These are phyloP conservation scores for Rotaria sp. DNA, from an alignment of 2,888 invertebrate species.

Conservation along the genomic window DNA sequence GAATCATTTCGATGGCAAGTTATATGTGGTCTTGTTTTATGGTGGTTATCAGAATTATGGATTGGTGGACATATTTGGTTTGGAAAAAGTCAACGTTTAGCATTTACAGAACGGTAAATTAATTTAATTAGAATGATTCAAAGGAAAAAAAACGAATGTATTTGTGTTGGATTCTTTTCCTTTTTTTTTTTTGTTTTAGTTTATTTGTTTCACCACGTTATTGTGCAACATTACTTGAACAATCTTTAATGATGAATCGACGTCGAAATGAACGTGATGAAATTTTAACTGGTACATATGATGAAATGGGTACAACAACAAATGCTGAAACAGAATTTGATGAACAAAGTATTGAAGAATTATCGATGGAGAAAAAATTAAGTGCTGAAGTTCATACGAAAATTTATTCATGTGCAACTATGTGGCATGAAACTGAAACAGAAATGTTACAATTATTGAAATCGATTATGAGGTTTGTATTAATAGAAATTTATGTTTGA, in stretches of 20 bases:
- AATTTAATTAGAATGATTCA: neutral
- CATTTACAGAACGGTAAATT: slow-evolving; percentile 48
- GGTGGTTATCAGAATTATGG: slow-evolving; percentile 49
- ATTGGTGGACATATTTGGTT: slow-evolving; percentile 51
- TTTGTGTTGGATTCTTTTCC: no score
- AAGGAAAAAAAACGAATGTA: neutral
- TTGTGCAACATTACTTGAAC: slow-evolving; percentile 79
- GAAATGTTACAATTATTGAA: slow-evolving; percentile 53
- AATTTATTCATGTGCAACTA: slow-evolving; percentile 53
- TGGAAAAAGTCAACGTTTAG: slow-evolving; percentile 48
- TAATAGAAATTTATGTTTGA: no score
- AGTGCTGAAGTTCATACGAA: slow-evolving; percentile 43
- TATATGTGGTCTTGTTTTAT: slow-evolving; percentile 45
- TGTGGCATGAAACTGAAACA: slow-evolving; percentile 53
- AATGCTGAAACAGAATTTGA: slow-evolving; percentile 34
- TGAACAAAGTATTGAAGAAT: slow-evolving; percentile 34
- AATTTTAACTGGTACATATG: neutral
- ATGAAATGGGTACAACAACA: no score
- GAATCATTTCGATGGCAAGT: slow-evolving; percentile 42
- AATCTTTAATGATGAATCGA: slow-evolving; percentile 84
- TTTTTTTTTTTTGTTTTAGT: neutral
- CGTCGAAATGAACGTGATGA: slow-evolving; percentile 71
- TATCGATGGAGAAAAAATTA: slow-evolving; percentile 42
- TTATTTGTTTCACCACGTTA: slow-evolving; percentile 89
- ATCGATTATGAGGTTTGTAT: slow-evolving; percentile 49